These are phyloP conservation scores for Amphilophus citrinellus DNA, from an alignment of 2,113 vertebrate species.

Conservation along the genomic window DNA sequence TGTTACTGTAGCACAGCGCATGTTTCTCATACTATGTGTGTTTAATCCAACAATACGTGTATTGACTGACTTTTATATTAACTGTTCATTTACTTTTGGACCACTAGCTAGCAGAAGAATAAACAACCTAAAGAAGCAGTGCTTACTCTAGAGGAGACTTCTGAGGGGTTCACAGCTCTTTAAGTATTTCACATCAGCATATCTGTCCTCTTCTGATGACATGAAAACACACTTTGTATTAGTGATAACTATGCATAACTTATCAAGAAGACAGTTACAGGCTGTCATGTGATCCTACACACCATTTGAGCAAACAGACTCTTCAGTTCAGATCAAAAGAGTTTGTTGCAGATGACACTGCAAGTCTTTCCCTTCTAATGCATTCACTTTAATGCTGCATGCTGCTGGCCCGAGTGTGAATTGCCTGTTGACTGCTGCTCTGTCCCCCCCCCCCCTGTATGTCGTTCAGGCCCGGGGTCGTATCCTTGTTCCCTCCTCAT, in stretches of 20 bases:
- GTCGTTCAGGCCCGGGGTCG: slow-evolving; percentile 73
- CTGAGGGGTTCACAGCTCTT: not conserved
- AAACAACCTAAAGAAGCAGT: not conserved
- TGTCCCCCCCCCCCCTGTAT: slow-evolving; percentile 5
- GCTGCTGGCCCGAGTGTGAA: slow-evolving; percentile 18
- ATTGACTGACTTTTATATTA: not conserved
- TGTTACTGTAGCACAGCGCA: too few species aligned
- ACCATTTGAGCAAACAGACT: not conserved
- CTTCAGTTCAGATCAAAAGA: not conserved
- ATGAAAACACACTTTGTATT: not conserved
- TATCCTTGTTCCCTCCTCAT: slow-evolving; percentile 77
- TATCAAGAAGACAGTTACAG: not conserved
- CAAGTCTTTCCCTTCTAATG: not conserved
- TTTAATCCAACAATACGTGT: not conserved
- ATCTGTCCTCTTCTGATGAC: not conserved
- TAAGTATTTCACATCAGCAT: not conserved
- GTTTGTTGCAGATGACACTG: not conserved
- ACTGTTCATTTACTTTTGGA: not conserved
- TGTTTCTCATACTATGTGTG: not conserved
- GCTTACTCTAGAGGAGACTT: not conserved
- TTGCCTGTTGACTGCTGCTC: slow-evolving; percentile 22
- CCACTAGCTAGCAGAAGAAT: not conserved
- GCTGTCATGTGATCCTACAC: not conserved
- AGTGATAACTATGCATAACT: not conserved
- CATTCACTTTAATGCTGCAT: not conserved